These are phyloP conservation scores for Dasysyrphus tricinctus DNA, from an alignment of 2,888 invertebrate genomes.

Conservation along the genomic window DNA sequence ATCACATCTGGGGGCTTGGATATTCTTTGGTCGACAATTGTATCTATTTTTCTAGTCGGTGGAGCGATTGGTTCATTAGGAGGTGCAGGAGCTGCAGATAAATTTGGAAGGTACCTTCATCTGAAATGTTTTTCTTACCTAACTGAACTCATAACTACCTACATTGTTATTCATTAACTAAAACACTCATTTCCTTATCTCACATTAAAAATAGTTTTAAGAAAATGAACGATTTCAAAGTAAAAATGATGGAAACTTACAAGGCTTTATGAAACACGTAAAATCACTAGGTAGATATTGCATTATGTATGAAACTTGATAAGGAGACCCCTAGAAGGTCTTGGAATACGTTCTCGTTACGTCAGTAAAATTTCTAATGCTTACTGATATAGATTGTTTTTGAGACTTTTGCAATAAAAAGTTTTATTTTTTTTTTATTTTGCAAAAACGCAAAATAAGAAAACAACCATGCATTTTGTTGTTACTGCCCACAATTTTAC, in stretches of 20 bases:
- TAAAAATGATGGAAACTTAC: constrained; percentile 35
- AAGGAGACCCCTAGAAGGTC: not conserved
- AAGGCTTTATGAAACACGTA: not conserved
- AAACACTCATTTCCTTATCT: not conserved
- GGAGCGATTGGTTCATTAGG: constrained; percentile 94
- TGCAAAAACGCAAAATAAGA: not conserved
- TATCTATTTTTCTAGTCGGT: constrained; percentile 95
- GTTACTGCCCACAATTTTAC: no score
- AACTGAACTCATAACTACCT: not conserved
- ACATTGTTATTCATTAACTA: not conserved
- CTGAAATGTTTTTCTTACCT: not conserved
- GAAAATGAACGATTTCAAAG: not conserved
- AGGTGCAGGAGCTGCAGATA: constrained; percentile 91
- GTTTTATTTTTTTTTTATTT: not conserved
- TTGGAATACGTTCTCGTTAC: not conserved
- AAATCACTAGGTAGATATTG: not conserved
- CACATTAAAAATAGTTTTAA: not conserved
- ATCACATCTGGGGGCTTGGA: constrained; percentile 85
- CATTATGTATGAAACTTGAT: not conserved
- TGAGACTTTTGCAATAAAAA: not conserved
- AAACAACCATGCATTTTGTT: no score
- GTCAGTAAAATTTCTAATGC: not conserved
- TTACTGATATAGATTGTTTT: not conserved
- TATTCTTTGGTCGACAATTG: constrained; percentile 91
- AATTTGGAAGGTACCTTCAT: constrained; percentile 86